Percentiles rank a stretch among this genome's conserved stretches.
Evolutionary conservation across 2,888 invertebrate species (phyloP).

Genomic region (Lycocerus yunnanus): DNA sequence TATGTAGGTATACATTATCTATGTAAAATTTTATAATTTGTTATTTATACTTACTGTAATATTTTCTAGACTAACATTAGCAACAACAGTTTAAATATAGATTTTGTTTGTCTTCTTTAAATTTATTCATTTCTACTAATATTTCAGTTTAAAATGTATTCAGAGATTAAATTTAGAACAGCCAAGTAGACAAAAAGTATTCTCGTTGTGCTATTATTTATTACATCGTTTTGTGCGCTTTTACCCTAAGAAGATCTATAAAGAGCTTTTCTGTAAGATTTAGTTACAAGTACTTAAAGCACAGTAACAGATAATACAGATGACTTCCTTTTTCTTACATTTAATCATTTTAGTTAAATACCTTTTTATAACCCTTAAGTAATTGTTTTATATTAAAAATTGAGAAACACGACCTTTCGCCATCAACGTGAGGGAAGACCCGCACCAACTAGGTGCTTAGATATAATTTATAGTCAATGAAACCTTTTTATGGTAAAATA

Average conservation of each 20-base stretch:
- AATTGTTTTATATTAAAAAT: background rate
- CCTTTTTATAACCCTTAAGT: background rate
- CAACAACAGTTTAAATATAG: background rate
- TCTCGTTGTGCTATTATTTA: constrained; percentile 30
- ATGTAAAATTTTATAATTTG: background rate
- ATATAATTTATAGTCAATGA: too few species aligned
- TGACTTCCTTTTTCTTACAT: constrained; percentile 10
- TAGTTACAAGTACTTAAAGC: constrained; percentile 29
- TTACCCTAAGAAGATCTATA: constrained; percentile 27
- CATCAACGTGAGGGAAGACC: too few species aligned
- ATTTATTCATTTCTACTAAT: constrained; percentile 19
- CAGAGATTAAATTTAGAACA: constrained; percentile 29
- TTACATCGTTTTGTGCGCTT: constrained; percentile 31
- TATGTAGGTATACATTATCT: too few species aligned
- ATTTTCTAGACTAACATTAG: background rate
- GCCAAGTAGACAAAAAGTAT: constrained; percentile 32
- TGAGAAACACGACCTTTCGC: background rate
- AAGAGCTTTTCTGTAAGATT: constrained; percentile 29
- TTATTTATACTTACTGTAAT: background rate
- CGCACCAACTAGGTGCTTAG: too few species aligned
- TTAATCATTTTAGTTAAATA: background rate
- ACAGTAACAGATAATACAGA: constrained; percentile 21
- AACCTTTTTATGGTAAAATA: background rate
- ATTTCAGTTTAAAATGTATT: constrained; percentile 27
- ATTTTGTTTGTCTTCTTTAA: background rate